phyloP scores from a whole-genome alignment of 2,888 invertebrate species.

The Dolomedes plantarius region DNA sequence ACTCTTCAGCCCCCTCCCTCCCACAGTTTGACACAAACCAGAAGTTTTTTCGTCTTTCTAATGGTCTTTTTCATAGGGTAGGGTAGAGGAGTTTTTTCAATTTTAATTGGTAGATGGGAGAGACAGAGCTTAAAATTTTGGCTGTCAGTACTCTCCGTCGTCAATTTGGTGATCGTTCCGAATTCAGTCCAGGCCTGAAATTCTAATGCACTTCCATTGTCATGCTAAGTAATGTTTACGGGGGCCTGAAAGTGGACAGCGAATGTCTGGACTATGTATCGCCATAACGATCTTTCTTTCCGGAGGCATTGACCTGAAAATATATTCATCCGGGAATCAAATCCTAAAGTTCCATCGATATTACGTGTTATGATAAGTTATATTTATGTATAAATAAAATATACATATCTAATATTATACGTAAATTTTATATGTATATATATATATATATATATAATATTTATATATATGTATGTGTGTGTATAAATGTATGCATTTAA shows the following conservation, averaged over 20 bases:
- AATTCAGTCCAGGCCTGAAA: neutral
- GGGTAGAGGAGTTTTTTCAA: neutral
- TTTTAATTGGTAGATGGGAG: neutral
- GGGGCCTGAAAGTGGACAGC: neutral
- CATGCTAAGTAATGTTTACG: constrained; percentile 4
- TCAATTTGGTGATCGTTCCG: neutral
- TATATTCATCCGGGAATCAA: no score
- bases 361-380: no score
- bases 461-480: no score
- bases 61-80: constrained; percentile 1
- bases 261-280: neutral
- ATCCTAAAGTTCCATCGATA: no score
- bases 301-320: neutral
- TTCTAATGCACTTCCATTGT: neutral
- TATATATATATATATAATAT: no score
- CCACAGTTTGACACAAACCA: neutral
- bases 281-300: neutral
- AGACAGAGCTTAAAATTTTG: neutral
- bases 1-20: no score
- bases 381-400: no score
- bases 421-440: no score
- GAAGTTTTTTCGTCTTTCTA: neutral
- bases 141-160: neutral
- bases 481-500: no score
- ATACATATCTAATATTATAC: no score